These are phyloP conservation scores for Drosophila bipectinata DNA, from an alignment of 1,140 invertebrate genomes.

Conservation along the genomic window DNA sequence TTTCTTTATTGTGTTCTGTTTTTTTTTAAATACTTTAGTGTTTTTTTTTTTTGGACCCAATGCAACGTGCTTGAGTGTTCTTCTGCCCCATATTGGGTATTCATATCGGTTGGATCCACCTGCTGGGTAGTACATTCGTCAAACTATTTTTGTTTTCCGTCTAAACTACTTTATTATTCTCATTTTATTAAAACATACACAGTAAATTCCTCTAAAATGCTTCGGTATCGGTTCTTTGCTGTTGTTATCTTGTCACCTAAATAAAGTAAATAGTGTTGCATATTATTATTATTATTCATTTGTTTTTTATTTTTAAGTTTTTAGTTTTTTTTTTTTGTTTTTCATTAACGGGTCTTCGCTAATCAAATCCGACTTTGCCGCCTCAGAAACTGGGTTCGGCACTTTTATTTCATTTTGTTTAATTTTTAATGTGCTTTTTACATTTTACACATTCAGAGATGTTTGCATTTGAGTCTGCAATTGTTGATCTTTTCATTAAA, in stretches of 20 bases:
- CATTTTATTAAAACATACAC: slow-evolving; percentile 66
- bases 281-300: slow-evolving; percentile 53
- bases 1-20: slow-evolving; percentile 40
- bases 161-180: slow-evolving; percentile 52
- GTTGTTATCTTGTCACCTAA: slow-evolving; percentile 69
- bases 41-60: slow-evolving; percentile 63
- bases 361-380: slow-evolving; percentile 74
- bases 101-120: neutral
- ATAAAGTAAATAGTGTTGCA: slow-evolving; percentile 80
- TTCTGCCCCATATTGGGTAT: slow-evolving; percentile 7
- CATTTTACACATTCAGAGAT: slow-evolving; percentile 56
- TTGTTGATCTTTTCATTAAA: slow-evolving; percentile 54
- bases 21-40: slow-evolving; percentile 18
- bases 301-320: slow-evolving; percentile 20
- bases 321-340: slow-evolving; percentile 31
- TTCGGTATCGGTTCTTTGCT: slow-evolving; percentile 64
- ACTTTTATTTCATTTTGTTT: slow-evolving; percentile 48
- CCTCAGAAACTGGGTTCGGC: slow-evolving; percentile 55
- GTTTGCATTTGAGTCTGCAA: slow-evolving; percentile 52
- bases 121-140: slow-evolving; percentile 32
- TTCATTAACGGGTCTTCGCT: slow-evolving; percentile 68
- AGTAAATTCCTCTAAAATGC: slow-evolving; percentile 81
- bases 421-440: slow-evolving; percentile 56
- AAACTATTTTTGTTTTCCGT: slow-evolving; percentile 47
- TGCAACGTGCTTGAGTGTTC: slow-evolving; percentile 69